Base-by-base conservation (phyloP, 2,888 invertebrate species). In the Malacosoma neustria region DNA sequence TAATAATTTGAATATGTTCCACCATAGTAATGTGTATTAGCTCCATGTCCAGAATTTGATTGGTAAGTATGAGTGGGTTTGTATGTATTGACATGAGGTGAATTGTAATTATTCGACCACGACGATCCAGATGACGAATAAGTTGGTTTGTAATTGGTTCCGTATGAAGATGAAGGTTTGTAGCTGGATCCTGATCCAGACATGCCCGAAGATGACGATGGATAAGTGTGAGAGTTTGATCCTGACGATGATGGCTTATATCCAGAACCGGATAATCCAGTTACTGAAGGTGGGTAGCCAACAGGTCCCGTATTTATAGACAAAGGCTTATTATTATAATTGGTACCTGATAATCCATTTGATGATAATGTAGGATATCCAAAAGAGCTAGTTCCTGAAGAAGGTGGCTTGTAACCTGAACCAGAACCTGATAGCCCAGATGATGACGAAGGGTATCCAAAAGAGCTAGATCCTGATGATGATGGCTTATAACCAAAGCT, bases 41-140 rank as follows among this genome's bases (percentile, higher is more conserved):
- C 36, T 14, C 42, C 38, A 11, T 39, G 40, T 30, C 37, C 39
- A 11, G 40, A 39, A 1, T 34, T 5, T 2, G 40, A 32, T 7
- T 22, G 9, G 9, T 22, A 40, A 11, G 11, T 32, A 34, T 0
- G 42, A 39, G 14, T 42, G 40, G 29, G 34, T 32, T 37, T 40
- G 1, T 41, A 31, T 1, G 32, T 30, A 11, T 43, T 40, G 2
- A 41, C 42, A 12, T 42, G 38, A 2, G 49, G 41, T 1, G 46
- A 43, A 1, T 49, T 48, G 11, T 48, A 43, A 6, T 40, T 40
- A 6, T 44, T 34, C 3, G 39, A 36, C 11, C 61, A 57, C 3
- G 54, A 57, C 2, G 50, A 32, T 5, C 54, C 55, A 13, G 57
- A 48, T 3, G 54, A 57, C 2, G 50, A 32, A 4, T 54, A 54